Percentiles rank a stretch among this genome's conserved stretches.
phyloP scores from a whole-genome alignment of 2,113 vertebrate species.

The Phrynosoma blainvillii region DNA sequence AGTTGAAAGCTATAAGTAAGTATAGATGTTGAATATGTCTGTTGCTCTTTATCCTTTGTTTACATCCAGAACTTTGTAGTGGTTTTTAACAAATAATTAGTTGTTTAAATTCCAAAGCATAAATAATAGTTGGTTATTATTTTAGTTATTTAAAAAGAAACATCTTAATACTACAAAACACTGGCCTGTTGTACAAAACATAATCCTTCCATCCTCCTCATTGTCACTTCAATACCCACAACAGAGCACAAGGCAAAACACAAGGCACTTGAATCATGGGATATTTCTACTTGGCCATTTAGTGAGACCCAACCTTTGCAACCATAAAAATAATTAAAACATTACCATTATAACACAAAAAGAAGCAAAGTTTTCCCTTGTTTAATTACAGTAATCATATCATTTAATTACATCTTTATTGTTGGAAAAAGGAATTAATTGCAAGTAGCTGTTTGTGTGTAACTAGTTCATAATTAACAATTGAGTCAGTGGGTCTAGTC shows the following conservation, averaged over 20 bases:
- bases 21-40: slow-evolving; percentile 34
- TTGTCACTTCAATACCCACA: not conserved
- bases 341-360: not conserved
- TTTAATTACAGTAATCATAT: not conserved
- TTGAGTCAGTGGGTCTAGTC: too few species aligned
- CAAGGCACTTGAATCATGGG: not conserved
- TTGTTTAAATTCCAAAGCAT: not conserved
- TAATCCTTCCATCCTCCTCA: not conserved
- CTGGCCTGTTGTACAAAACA: not conserved
- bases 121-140: not conserved
- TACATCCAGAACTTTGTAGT: not conserved
- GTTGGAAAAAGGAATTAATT: not conserved
- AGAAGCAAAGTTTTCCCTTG: not conserved
- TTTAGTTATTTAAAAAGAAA: not conserved
- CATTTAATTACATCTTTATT: not conserved
- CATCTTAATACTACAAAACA: not conserved
- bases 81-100: not conserved
- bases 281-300: not conserved
- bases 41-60: not conserved
- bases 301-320: not conserved
- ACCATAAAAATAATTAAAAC: not conserved
- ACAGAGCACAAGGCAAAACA: not conserved
- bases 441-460: not conserved
- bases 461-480: too few species aligned
- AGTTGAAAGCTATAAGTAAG: slow-evolving; percentile 96